phyloP scores from a whole-genome alignment of 2,113 vertebrate species.

The Calypte anna region DNA sequence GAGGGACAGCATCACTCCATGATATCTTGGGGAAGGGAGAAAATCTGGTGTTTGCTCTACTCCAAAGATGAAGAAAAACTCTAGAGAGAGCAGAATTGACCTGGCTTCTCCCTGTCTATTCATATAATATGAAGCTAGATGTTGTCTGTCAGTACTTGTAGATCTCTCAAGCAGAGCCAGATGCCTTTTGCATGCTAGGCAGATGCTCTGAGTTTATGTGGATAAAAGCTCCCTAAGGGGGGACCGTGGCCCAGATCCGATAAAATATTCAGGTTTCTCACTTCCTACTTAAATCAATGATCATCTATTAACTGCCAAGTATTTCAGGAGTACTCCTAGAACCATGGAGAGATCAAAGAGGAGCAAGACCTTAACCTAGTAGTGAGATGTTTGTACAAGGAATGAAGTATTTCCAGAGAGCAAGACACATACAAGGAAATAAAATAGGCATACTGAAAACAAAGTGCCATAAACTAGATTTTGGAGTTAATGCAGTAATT shows the following conservation, averaged over 20 bases:
- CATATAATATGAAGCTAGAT: background rate
- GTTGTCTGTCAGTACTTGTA: constrained; percentile 16
- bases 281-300: constrained; percentile 58
- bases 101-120: constrained; percentile 16
- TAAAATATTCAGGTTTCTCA: constrained; percentile 67
- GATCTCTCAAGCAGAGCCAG: background rate
- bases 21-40: background rate
- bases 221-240: constrained; percentile 58
- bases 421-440: background rate
- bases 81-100: background rate
- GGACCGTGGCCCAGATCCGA: background rate
- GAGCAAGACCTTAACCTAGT: constrained; percentile 30
- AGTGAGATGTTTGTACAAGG: constrained; percentile 24
- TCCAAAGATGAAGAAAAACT: background rate
- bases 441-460: background rate
- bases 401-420: background rate
- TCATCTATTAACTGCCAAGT: constrained; percentile 36
- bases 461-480: background rate
- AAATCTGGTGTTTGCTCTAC: background rate
- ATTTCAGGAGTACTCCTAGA: constrained; percentile 15
- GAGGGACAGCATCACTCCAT: background rate
- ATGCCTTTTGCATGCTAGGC: constrained; percentile 36
- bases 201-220: constrained; percentile 27
- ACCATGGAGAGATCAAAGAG: constrained; percentile 48
- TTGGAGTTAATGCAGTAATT: background rate